Evolutionary conservation across 1,140 invertebrate species (phyloP).

Genomic region (Phortica variegata): DNA sequence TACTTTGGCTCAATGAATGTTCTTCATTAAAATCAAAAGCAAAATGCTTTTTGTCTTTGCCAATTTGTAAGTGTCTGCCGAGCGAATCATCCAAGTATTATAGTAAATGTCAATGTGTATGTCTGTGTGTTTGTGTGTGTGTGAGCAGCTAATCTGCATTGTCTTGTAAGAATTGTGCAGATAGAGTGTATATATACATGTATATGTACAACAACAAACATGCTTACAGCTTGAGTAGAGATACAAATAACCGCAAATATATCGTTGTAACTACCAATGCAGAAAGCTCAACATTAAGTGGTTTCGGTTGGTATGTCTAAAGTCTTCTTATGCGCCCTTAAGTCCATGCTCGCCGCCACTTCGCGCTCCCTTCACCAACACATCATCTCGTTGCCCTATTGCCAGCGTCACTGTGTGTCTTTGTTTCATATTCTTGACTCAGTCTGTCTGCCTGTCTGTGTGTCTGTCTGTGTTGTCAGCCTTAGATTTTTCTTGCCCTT

Average conservation of each 20-base stretch:
- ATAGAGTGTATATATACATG: too few species aligned
- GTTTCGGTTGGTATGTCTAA: too few species aligned
- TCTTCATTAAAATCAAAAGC: slow-evolving; percentile 43
- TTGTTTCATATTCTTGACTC: too few species aligned
- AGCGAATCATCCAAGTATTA: background rate
- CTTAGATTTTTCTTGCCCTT: background rate
- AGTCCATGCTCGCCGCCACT: too few species aligned
- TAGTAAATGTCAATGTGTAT: background rate
- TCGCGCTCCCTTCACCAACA: too few species aligned
- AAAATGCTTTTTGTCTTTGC: slow-evolving; percentile 26
- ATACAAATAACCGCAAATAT: slow-evolving; percentile 25
- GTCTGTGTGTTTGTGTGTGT: background rate
- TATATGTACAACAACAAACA: too few species aligned
- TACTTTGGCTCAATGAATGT: slow-evolving; percentile 10
- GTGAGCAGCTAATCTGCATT: slow-evolving; percentile 41
- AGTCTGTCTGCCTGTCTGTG: too few species aligned
- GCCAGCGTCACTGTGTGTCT: too few species aligned
- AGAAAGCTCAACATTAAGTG: background rate
- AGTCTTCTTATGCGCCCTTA: too few species aligned
- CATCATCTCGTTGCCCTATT: too few species aligned
- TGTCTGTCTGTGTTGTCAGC: too few species aligned
- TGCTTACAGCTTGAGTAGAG: too few species aligned
- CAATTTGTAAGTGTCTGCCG: background rate
- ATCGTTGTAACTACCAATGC: slow-evolving; percentile 2
- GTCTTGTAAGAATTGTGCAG: slow-evolving; percentile 25